These are phyloP conservation scores for Daktulosphaira vitifoliae DNA, from an alignment of 1,140 invertebrate genomes.

Conservation along the genomic window DNA sequence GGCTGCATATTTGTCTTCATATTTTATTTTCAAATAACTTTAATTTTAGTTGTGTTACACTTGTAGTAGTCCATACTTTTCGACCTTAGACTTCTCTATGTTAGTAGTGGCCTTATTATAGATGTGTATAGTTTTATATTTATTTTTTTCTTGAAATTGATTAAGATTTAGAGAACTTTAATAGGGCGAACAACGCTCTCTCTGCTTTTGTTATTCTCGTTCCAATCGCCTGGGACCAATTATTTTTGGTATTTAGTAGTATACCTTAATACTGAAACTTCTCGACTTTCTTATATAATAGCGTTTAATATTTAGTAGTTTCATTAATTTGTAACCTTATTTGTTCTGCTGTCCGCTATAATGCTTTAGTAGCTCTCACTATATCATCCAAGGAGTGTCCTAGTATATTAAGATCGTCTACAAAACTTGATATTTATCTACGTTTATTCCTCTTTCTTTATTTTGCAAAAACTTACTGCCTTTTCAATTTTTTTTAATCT, in stretches of 20 bases:
- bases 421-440: not conserved
- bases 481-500: too few species aligned
- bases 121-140: not conserved
- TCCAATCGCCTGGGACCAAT: not conserved
- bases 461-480: too few species aligned
- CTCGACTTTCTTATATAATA: not conserved
- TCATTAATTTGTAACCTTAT: not conserved
- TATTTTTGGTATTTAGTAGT: not conserved
- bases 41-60: not conserved
- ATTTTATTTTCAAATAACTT: conserved; percentile 4
- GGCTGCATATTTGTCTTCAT: not conserved
- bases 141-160: not conserved
- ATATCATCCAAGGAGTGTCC: not conserved
- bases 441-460: not conserved
- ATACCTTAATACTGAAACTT: not conserved
- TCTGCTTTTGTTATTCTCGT: not conserved
- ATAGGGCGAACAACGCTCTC: not conserved
- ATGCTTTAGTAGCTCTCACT: not conserved
- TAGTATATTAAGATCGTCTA: not conserved
- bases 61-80: not conserved
- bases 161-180: not conserved
- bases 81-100: not conserved
- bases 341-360: not conserved
- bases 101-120: not conserved
- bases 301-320: not conserved